These are phyloP conservation scores for Brevipalpus yothersi DNA, from an alignment of 1,140 invertebrate genomes.

Conservation along the genomic window DNA sequence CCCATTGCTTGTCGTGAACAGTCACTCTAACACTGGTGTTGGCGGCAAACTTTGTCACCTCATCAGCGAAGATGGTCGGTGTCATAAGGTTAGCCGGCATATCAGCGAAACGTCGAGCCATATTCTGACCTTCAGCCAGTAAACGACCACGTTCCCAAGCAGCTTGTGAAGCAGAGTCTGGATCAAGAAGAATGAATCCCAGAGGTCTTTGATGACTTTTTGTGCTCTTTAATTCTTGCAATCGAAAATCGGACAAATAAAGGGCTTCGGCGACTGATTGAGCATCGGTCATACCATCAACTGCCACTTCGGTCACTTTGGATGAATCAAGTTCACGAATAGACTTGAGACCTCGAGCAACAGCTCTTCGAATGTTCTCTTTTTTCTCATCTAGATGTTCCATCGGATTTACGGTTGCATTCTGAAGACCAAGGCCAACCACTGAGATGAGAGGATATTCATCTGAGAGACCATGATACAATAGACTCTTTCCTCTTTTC, in stretches of 20 bases:
- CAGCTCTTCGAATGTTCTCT: slow-evolving; percentile 39
- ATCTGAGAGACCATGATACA: slow-evolving; percentile 5
- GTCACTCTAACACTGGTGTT: slow-evolving; percentile 31
- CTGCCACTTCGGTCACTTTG: slow-evolving; percentile 24
- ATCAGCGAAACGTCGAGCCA: slow-evolving; percentile 48
- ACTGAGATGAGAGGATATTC: slow-evolving; percentile 36
- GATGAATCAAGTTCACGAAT: slow-evolving; percentile 1
- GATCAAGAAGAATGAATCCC: slow-evolving; percentile 24
- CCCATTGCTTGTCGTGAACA: slow-evolving; percentile 40
- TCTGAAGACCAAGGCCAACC: slow-evolving; percentile 40
- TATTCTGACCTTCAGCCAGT: slow-evolving; percentile 56
- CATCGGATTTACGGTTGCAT: slow-evolving; percentile 29
- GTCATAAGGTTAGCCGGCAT: slow-evolving; percentile 64
- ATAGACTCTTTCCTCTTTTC: slow-evolving; percentile 7
- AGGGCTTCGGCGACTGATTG: slow-evolving; percentile 50
- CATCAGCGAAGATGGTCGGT: slow-evolving; percentile 49
- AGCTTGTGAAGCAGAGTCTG: slow-evolving; percentile 14
- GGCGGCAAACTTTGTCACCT: slow-evolving; percentile 5
- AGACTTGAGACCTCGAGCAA: slow-evolving; percentile 20
- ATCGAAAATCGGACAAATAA: slow-evolving; percentile 32
- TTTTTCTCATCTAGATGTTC: slow-evolving; percentile 40
- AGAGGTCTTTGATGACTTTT: slow-evolving; percentile 29
- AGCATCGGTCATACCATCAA: slow-evolving; percentile 42
- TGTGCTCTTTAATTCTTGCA: slow-evolving; percentile 37
- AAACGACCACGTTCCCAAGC: slow-evolving; percentile 43